Evolutionary conservation across 2,888 invertebrate genomes (phyloP).

Genomic region (Glaucopsyche alexis): DNA sequence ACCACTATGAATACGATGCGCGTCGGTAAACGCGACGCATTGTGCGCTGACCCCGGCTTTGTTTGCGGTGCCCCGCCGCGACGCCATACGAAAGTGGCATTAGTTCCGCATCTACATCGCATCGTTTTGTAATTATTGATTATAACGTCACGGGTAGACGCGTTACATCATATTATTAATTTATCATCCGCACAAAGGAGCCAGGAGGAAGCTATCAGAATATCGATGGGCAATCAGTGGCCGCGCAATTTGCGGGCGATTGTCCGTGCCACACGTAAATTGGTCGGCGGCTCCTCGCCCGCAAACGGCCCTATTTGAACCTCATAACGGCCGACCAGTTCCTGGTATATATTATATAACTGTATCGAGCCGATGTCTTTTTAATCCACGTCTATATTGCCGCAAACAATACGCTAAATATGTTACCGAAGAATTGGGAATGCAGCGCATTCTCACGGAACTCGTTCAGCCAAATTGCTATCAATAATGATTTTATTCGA

Average conservation of each 20-base stretch:
- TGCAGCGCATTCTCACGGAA: conserved; percentile 15
- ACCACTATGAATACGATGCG: conserved; percentile 72
- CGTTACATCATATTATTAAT: conserved; percentile 36
- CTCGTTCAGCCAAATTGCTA: conserved; percentile 61
- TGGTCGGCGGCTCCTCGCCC: conserved; percentile 59
- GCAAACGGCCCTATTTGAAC: conserved; percentile 58
- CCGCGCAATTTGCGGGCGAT: conserved; percentile 72
- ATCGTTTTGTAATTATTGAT: conserved; percentile 75
- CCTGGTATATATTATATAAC: conserved; percentile 34
- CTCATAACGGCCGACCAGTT: conserved; percentile 42
- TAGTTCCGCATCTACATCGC: conserved; percentile 69
- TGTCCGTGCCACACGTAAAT: conserved; percentile 72
- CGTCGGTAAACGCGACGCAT: conserved; percentile 74
- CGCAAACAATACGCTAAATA: conserved; percentile 4
- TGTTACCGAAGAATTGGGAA: background rate
- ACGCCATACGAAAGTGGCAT: conserved; percentile 55
- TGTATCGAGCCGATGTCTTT: conserved; percentile 20
- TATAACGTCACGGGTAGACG: conserved; percentile 63
- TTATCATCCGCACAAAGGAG: conserved; percentile 33
- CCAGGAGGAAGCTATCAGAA: conserved; percentile 44
- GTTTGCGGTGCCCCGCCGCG: conserved; percentile 55
- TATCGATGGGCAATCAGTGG: conserved; percentile 74
- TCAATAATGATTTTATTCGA: conserved; percentile 73
- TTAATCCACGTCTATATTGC: background rate
- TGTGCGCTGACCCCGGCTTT: conserved; percentile 73